Evolutionary conservation across 2,797 vertebrate species (phyloP).

Genomic region (Phoebastria nigripes): DNA sequence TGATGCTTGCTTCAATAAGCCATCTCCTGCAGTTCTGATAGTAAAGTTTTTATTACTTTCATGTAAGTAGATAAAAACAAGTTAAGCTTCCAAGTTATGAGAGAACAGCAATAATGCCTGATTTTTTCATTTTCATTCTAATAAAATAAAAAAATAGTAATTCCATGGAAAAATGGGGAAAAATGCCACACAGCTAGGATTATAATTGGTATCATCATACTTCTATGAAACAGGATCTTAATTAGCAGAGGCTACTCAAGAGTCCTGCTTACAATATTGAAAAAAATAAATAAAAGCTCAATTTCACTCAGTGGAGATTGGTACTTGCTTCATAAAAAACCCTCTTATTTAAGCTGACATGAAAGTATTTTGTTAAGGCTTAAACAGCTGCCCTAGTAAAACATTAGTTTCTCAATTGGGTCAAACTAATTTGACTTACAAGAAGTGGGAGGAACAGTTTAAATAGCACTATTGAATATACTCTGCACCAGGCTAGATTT

Average conservation of each 20-base stretch:
- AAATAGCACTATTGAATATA: slow-evolving; percentile 39
- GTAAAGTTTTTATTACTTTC: slow-evolving; percentile 3
- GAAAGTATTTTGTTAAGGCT: not conserved
- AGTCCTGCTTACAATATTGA: not conserved
- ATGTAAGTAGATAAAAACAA: not conserved
- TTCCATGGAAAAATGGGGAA: not conserved
- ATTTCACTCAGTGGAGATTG: not conserved
- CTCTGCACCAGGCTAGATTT: not conserved
- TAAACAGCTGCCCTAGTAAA: slow-evolving; percentile 12
- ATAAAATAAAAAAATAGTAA: not conserved
- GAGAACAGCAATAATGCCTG: not conserved
- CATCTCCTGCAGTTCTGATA: not conserved
- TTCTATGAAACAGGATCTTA: not conserved
- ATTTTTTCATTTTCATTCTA: not conserved
- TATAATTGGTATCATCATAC: not conserved
- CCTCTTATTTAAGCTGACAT: not conserved
- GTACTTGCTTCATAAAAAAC: not conserved
- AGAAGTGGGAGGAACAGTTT: slow-evolving; percentile 5
- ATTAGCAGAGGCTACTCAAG: not conserved
- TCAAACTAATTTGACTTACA: slow-evolving; percentile 43
- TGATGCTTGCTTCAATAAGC: not conserved
- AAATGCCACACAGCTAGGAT: not conserved
- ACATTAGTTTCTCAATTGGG: slow-evolving; percentile 7
- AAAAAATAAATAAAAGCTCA: not conserved
- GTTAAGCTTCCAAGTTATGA: not conserved